A percentile compares a stretch with the other conserved stretches of the same genome.
Evolutionary conservation across 2,797 vertebrate species (phyloP).

Genomic region (Coranthus polyacanthus): DNA sequence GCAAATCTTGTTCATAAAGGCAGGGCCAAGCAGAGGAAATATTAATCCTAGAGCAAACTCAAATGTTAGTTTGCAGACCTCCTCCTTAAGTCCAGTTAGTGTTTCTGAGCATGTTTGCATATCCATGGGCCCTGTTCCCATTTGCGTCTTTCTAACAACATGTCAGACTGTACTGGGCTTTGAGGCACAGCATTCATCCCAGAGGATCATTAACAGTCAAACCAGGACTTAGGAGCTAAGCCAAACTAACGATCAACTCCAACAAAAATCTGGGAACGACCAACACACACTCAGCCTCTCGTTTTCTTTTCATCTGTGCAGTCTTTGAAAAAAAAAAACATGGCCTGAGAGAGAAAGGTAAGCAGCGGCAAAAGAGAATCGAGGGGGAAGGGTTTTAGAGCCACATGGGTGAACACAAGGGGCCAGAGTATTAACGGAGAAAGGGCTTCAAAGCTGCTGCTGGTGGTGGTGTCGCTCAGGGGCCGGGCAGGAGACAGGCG

Average conservation of each 20-base stretch:
- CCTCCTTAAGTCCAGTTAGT: constrained; percentile 1
- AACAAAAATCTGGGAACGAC: constrained; percentile 54
- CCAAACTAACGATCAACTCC: constrained; percentile 58
- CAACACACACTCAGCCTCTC: constrained; percentile 18
- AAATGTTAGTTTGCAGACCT: constrained; percentile 18
- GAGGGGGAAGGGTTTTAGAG: constrained; percentile 40
- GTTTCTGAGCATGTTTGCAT: constrained; percentile 26
- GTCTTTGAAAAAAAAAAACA: constrained; percentile 69
- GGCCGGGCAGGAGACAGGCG: constrained; percentile 13
- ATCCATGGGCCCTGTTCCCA: constrained; percentile 6
- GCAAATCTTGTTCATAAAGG: too few species aligned
- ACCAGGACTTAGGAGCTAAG: constrained; percentile 52
- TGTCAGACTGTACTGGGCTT: constrained; percentile 41
- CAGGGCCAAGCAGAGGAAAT: too few species aligned
- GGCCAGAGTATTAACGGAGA: constrained; percentile 43
- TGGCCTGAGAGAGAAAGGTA: constrained; percentile 56
- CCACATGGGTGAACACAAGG: constrained; percentile 44
- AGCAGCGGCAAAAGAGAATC: constrained; percentile 39
- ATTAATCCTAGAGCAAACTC: constrained; percentile 17
- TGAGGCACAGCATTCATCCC: constrained; percentile 31
- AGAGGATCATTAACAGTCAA: constrained; percentile 68
- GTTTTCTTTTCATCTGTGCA: constrained; percentile 43
- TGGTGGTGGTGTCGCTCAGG: constrained; percentile 13
- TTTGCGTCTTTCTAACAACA: constrained; percentile 32
- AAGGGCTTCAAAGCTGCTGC: constrained; percentile 65